These are phyloP conservation scores for Dicrurus megarhynchus DNA, from an alignment of 2,113 vertebrate species.

Conservation along the genomic window DNA sequence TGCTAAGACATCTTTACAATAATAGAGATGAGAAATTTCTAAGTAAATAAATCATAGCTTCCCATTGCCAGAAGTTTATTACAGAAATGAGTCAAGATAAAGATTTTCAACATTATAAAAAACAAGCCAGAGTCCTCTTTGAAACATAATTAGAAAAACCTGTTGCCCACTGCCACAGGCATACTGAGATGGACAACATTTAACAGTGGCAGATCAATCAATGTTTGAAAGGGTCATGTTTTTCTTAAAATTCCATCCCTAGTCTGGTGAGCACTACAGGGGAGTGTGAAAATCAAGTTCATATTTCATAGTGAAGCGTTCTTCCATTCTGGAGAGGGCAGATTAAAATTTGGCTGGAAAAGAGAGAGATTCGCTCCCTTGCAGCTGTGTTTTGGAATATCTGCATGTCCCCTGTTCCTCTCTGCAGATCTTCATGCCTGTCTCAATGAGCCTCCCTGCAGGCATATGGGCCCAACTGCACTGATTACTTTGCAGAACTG, in stretches of 20 bases:
- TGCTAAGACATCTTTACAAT: slow-evolving; percentile 16
- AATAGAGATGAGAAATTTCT: slow-evolving; percentile 36
- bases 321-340: not conserved
- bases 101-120: slow-evolving; percentile 19
- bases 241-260: not conserved
- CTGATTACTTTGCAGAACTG: slow-evolving; percentile 19
- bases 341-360: slow-evolving; percentile 22
- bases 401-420: not conserved
- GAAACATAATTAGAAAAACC: not conserved
- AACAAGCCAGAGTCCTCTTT: not conserved
- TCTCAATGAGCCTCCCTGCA: slow-evolving; percentile 29
- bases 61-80: not conserved
- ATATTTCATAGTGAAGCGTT: not conserved
- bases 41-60: slow-evolving; percentile 46
- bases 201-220: not conserved
- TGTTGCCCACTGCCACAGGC: not conserved
- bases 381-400: slow-evolving; percentile 15
- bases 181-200: not conserved
- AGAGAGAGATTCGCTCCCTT: not conserved
- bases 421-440: not conserved
- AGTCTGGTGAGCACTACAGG: not conserved
- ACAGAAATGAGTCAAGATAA: slow-evolving; percentile 21
- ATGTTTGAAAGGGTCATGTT: not conserved
- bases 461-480: slow-evolving; percentile 11
- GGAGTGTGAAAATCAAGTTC: not conserved